Percentiles rank a stretch among this genome's conserved stretches.
phyloP scores from a whole-genome alignment of 2,113 vertebrate species.

The Anguilla rostrata region DNA sequence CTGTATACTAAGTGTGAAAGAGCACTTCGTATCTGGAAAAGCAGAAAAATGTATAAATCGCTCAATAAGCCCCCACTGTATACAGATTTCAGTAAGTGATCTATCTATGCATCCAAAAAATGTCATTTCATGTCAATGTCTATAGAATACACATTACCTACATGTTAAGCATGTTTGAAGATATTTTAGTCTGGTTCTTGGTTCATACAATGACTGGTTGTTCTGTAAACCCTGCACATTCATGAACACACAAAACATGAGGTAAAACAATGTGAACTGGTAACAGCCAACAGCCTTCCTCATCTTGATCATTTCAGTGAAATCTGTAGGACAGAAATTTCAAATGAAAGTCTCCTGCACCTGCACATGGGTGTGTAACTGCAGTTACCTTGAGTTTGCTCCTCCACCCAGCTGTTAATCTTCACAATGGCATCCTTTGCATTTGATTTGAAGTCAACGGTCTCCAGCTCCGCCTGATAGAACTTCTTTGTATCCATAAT shows the following conservation, averaged over 20 bases:
- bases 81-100: no score
- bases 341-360: neutral
- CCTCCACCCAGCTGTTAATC: constrained; percentile 74
- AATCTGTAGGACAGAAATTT: neutral
- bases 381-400: constrained; percentile 62
- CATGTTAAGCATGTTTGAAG: no score
- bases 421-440: constrained; percentile 55
- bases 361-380: neutral
- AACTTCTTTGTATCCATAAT: constrained; percentile 52
- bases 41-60: no score
- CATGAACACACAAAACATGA: neutral
- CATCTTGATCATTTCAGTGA: neutral
- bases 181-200: neutral
- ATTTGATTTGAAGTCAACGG: constrained; percentile 55
- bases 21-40: no score
- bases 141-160: no score
- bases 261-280: neutral
- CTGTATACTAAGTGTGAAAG: no score
- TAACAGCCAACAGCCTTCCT: neutral
- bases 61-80: no score
- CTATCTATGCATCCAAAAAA: no score
- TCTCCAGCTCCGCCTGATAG: constrained; percentile 66
- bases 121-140: no score
- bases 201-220: neutral
- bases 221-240: neutral